These are phyloP conservation scores for Coluber constrictor DNA, from an alignment of 2,797 vertebrate genomes.

Conservation along the genomic window DNA sequence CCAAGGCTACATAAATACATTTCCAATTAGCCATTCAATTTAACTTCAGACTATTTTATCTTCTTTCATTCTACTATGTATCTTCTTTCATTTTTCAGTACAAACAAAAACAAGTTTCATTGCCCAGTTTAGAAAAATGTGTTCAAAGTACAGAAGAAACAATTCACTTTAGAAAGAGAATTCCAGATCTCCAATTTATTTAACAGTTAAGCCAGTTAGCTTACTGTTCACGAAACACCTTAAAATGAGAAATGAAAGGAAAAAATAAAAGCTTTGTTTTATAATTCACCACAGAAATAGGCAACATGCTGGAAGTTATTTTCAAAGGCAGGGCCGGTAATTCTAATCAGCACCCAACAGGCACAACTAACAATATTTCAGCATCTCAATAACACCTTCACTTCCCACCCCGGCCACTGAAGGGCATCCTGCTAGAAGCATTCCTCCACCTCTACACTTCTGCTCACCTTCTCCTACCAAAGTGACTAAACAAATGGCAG, in stretches of 20 bases:
- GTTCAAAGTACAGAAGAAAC: constrained; percentile 31
- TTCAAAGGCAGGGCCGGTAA: neutral
- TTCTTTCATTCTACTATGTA: neutral
- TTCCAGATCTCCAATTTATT: neutral
- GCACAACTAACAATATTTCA: neutral
- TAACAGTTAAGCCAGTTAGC: neutral
- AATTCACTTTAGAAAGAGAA: neutral
- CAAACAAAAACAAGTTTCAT: constrained; percentile 45
- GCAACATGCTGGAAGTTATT: neutral
- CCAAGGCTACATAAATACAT: neutral
- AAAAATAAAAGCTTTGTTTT: neutral
- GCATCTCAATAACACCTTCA: neutral
- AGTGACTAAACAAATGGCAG: neutral
- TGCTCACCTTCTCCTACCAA: neutral
- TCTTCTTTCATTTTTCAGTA: neutral
- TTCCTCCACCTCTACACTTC: neutral
- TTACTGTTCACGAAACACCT: neutral
- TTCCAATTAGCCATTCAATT: neutral
- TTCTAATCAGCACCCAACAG: neutral
- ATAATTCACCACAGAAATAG: neutral
- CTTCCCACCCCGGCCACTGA: neutral
- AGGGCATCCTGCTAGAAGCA: neutral
- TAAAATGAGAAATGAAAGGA: neutral
- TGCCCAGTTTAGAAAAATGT: constrained; percentile 39
- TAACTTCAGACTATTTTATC: accelerated